These are phyloP conservation scores for Drosophila nannoptera DNA, from an alignment of 1,140 invertebrate species.

Conservation along the genomic window DNA sequence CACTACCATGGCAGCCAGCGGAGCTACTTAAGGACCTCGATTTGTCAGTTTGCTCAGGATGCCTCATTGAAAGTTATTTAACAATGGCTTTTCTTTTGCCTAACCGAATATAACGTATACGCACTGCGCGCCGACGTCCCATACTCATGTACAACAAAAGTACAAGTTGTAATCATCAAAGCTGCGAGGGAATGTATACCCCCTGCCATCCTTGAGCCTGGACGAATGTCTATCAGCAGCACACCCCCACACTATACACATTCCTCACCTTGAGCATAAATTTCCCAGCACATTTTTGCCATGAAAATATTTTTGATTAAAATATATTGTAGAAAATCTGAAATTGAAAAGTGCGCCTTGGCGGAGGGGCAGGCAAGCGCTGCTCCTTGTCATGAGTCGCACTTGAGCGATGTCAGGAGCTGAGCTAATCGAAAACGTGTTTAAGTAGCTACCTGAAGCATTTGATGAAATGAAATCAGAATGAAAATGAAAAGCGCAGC, in stretches of 20 bases:
- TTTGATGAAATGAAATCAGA: constrained; percentile 55
- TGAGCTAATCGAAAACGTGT: constrained; percentile 77
- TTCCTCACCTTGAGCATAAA: constrained; percentile 9
- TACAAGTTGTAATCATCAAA: not conserved
- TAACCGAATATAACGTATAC: not conserved
- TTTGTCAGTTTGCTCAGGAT: constrained; percentile 11
- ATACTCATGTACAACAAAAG: not conserved
- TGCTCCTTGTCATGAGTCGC: constrained; percentile 1
- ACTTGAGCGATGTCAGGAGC: constrained; percentile 63
- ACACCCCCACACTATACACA: constrained; percentile 54
- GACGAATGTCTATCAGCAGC: constrained; percentile 55
- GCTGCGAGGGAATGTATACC: constrained; percentile 1
- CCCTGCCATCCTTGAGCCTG: constrained; percentile 39
- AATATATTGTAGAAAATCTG: constrained; percentile 44
- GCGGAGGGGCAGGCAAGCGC: not conserved
- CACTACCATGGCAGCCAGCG: constrained; percentile 16
- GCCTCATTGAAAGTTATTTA: constrained; percentile 14
- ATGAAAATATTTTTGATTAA: constrained; percentile 57
- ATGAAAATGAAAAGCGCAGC: constrained; percentile 39
- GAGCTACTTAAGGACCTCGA: constrained; percentile 20
- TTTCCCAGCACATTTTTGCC: constrained; percentile 43
- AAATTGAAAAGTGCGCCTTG: constrained; percentile 14
- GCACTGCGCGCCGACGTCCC: not conserved
- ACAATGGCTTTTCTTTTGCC: not conserved
- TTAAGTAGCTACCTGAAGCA: constrained; percentile 73